These are phyloP conservation scores for Eupithecia subumbrata DNA, from an alignment of 2,888 invertebrate genomes.

Conservation along the genomic window DNA sequence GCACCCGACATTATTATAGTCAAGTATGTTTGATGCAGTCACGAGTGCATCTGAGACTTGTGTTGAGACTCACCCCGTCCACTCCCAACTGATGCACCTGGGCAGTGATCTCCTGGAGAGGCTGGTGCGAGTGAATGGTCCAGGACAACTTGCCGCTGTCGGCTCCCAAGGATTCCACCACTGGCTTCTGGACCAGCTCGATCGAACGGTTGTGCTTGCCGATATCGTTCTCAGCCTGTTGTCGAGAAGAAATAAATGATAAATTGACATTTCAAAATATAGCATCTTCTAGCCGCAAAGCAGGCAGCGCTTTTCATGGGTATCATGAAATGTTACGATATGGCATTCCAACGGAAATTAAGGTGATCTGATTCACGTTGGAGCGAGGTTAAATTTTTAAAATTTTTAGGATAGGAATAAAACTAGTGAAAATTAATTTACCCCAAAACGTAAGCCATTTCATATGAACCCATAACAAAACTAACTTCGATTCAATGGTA, in stretches of 20 bases:
- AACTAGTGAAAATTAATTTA: too few species aligned
- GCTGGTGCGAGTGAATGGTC: constrained; percentile 69
- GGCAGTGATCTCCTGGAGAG: constrained; percentile 55
- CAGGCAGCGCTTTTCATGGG: neutral
- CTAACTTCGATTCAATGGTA: too few species aligned
- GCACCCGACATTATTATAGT: too few species aligned
- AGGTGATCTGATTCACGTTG: too few species aligned
- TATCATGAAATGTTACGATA: too few species aligned
- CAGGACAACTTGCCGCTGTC: constrained; percentile 63
- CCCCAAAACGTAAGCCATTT: too few species aligned
- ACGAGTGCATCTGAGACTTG: too few species aligned
- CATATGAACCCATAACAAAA: too few species aligned
- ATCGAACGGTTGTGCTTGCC: constrained; percentile 72
- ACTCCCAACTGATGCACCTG: constrained; percentile 56
- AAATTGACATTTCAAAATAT: neutral
- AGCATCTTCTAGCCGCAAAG: neutral
- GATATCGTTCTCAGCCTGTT: constrained; percentile 67
- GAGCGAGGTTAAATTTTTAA: too few species aligned
- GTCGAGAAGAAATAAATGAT: constrained; percentile 13
- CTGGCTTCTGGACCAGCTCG: constrained; percentile 68
- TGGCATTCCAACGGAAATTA: too few species aligned
- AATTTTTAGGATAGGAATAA: too few species aligned
- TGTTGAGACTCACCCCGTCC: constrained; percentile 50
- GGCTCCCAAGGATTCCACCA: constrained; percentile 59
- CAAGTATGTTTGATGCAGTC: too few species aligned